Percentiles rank a stretch among this genome's conserved stretches.
phyloP scores from a whole-genome alignment of 2,113 vertebrate species.

The Notechis scutatus region DNA sequence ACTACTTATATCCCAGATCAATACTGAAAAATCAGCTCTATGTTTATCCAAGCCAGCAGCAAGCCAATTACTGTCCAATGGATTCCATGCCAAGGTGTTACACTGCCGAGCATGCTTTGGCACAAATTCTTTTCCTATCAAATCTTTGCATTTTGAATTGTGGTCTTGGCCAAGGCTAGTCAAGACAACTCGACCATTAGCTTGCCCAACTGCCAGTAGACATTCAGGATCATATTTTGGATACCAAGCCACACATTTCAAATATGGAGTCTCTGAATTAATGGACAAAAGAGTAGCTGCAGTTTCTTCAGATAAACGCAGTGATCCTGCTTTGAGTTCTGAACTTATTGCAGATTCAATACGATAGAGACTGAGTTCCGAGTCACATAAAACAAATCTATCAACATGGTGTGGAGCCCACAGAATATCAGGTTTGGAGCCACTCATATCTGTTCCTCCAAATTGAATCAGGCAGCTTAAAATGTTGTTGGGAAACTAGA shows the following conservation, averaged over 20 bases:
- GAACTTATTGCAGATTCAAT: constrained; percentile 84
- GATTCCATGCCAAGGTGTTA: constrained; percentile 97
- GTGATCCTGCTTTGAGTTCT: constrained; percentile 85
- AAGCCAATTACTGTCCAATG: constrained; percentile 89
- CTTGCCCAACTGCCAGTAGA: constrained; percentile 93
- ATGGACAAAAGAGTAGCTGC: constrained; percentile 90
- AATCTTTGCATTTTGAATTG: constrained; percentile 91
- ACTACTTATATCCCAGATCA: constrained; percentile 97
- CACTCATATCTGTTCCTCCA: constrained; percentile 79
- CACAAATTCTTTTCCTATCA: constrained; percentile 96
- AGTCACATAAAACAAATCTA: constrained; percentile 95
- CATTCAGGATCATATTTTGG: constrained; percentile 95
- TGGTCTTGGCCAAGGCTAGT: constrained; percentile 95
- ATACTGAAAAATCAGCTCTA: constrained; percentile 92
- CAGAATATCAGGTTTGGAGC: constrained; percentile 94
- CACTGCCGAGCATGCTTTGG: constrained; percentile 97
- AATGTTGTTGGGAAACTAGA: constrained; percentile 34
- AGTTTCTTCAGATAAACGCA: constrained; percentile 87
- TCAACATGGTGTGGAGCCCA: constrained; percentile 97
- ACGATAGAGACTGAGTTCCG: constrained; percentile 91
- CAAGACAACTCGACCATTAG: constrained; percentile 94
- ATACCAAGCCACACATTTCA: constrained; percentile 99
- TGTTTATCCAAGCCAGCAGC: constrained; percentile 96
- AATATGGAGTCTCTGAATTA: constrained; percentile 95
- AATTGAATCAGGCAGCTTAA: not conserved